Evolutionary conservation across 1,140 invertebrate genomes (phyloP), one percentile per base, ranked within the genome.

Genomic region (Chrysopa pallens): DNA sequence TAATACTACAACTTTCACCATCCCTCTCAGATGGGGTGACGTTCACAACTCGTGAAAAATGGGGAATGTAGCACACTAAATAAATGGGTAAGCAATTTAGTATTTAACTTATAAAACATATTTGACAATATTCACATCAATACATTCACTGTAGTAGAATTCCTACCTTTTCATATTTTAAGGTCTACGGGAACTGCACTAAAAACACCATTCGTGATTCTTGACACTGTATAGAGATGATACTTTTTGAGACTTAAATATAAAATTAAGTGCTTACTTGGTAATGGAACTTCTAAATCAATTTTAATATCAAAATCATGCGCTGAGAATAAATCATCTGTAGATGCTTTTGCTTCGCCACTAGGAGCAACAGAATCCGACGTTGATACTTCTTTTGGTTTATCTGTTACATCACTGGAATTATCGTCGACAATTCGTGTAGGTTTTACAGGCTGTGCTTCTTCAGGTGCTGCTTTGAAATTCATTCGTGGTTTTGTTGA

Each of bases 291-390:
- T 63, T 90, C 86, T 43, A 96, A 66, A 59, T 95, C 90, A 46
- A 94, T 88, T 59, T 80, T 86, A 50, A 97, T 95, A 54, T 97
- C 91, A 66, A 97, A 97, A 65, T 97, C 86, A 59, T 97, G 92
- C 43, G 91, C 80, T 39, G 81, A 83, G 63, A 94, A 96, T 6
- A 95, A 62, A 52, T 88, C 87, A 53, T 84, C 85, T 52, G 80
- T 73, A 40, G 69, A 70, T 27, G 66, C 63, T 58, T 68, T 65
- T 27, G 53, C 46, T 40, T 12, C 49, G 47, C 40, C 60, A 56
- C 45, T 64, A 57, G 42, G 59, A 60, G 15, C 59, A 52, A 43
- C 4, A 51, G 42, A 35, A 28, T 50, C 48, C 8, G 46, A 41
- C 12, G 45, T 47, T 49, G 58, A 60, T 38, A 57, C 51, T 11